phyloP scores from a whole-genome alignment of 2,888 invertebrate species.

The Amphipyra tragopoginis region DNA sequence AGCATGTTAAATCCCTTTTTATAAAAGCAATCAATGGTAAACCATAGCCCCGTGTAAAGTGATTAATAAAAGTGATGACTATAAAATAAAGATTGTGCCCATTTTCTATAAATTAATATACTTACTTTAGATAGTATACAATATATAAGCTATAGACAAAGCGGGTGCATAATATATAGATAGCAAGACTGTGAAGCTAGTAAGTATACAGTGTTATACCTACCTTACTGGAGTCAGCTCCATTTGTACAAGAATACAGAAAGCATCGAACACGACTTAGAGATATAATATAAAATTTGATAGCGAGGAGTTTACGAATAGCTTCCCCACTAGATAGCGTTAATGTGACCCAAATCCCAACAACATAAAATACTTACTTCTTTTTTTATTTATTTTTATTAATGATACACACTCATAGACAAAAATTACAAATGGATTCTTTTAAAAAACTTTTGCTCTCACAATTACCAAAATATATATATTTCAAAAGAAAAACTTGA shows the following conservation, averaged over 20 bases:
- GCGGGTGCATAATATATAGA: conserved; percentile 62
- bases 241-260: conserved; percentile 58
- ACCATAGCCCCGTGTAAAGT: conserved; percentile 46
- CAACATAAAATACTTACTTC: neutral
- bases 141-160: conserved; percentile 65
- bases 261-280: conserved; percentile 60
- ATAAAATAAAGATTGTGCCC: conserved; percentile 23
- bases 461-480: neutral
- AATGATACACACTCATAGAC: neutral
- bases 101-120: conserved; percentile 18
- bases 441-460: neutral
- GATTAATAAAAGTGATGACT: no score
- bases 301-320: conserved; percentile 36
- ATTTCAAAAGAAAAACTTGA: neutral
- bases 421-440: neutral
- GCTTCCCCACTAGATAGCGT: conserved; percentile 42
- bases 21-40: conserved; percentile 52
- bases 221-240: conserved; percentile 82
- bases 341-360: neutral
- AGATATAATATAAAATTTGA: conserved; percentile 48
- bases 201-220: conserved; percentile 71
- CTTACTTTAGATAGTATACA: conserved; percentile 34
- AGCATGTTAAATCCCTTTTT: conserved; percentile 48
- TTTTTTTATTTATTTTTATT: neutral
- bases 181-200: conserved; percentile 71